Evolutionary conservation across 2,113 vertebrate species (phyloP).

Genomic region (Cygnus buccinator): DNA sequence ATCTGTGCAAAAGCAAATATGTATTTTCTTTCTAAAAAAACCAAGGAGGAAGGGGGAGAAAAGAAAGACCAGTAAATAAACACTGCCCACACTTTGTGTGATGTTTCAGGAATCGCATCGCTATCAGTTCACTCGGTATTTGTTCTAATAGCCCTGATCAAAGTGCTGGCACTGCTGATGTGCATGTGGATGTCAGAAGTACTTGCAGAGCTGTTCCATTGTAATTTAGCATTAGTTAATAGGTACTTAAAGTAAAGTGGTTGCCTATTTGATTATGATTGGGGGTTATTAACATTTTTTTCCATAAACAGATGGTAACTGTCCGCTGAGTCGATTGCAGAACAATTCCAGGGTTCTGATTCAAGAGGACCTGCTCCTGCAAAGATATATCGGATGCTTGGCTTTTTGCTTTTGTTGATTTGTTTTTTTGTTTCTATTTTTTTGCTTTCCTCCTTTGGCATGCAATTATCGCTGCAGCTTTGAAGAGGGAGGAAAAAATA

Average conservation of each 20-base stretch:
- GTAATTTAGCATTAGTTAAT: constrained; percentile 76
- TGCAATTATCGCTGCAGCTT: background rate
- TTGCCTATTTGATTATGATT: constrained; percentile 77
- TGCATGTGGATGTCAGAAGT: constrained; percentile 67
- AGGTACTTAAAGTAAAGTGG: constrained; percentile 75
- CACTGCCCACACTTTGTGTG: background rate
- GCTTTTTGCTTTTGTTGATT: background rate
- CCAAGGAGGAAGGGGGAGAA: background rate
- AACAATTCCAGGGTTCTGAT: constrained; percentile 64
- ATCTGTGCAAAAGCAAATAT: background rate
- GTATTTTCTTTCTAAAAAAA: background rate
- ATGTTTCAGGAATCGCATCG: background rate
- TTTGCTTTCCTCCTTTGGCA: background rate
- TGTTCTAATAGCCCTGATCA: constrained; percentile 46
- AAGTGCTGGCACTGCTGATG: constrained; percentile 60
- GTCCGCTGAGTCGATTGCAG: constrained; percentile 51
- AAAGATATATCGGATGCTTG: constrained; percentile 1
- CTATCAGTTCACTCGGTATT: constrained; percentile 41
- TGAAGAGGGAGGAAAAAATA: accelerated
- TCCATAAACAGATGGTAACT: constrained; percentile 75
- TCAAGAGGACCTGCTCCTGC: constrained; percentile 32
- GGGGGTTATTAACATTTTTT: constrained; percentile 72
- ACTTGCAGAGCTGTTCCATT: constrained; percentile 59
- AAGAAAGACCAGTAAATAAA: background rate
- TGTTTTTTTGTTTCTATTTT: background rate